Evolutionary conservation across 2,888 invertebrate genomes (phyloP).

Genomic region (Drosophila austrosaltans): DNA sequence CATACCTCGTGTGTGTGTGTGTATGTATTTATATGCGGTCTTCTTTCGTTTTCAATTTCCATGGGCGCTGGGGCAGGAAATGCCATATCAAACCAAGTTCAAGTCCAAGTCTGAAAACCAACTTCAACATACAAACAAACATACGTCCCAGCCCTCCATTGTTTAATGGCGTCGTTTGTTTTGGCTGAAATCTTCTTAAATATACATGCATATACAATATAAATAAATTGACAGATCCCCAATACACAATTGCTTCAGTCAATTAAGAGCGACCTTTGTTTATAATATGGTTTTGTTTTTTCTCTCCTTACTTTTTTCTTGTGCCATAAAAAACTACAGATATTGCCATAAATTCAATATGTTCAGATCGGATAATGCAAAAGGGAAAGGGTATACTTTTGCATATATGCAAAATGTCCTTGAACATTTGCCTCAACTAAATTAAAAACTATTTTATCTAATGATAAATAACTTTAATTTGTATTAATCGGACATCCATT

Average conservation of each 20-base stretch:
- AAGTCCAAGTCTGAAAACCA: slow-evolving; percentile 5
- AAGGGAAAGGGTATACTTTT: background rate
- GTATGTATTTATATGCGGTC: slow-evolving; percentile 6
- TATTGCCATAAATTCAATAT: slow-evolving; percentile 6
- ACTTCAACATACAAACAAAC: background rate
- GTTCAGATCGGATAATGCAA: background rate
- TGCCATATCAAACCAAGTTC: slow-evolving; percentile 25
- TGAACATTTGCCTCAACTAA: background rate
- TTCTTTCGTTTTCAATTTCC: slow-evolving; percentile 19
- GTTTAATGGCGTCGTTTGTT: slow-evolving; percentile 20
- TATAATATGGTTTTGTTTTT: slow-evolving; percentile 14
- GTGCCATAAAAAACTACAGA: background rate
- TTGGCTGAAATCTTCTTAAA: slow-evolving; percentile 18
- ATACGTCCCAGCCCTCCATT: slow-evolving; percentile 18
- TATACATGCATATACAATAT: slow-evolving; percentile 19
- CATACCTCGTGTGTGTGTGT: background rate
- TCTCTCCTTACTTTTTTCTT: too few relatives aligned
- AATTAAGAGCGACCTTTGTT: slow-evolving; percentile 23
- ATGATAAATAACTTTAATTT: too few relatives aligned
- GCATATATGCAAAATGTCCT: background rate
- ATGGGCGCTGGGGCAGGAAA: slow-evolving; percentile 28
- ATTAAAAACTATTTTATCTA: too few relatives aligned
- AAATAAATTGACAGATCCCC: slow-evolving; percentile 17
- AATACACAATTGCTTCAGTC: slow-evolving; percentile 15
- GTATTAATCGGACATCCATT: too few relatives aligned